These are phyloP conservation scores for Ceratina australensis DNA, from an alignment of 1,140 invertebrate species.

Conservation along the genomic window DNA sequence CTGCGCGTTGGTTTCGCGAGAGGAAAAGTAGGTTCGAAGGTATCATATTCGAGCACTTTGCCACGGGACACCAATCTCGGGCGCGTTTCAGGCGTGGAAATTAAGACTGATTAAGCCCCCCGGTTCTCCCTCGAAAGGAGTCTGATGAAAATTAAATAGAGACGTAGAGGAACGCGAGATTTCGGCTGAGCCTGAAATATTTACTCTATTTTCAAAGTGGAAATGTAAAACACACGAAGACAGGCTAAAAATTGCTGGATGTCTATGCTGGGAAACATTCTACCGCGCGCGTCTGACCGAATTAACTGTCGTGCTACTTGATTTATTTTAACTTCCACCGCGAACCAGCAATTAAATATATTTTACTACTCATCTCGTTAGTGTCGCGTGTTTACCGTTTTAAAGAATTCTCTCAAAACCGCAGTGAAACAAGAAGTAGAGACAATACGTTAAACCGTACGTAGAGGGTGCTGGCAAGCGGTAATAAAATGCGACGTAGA, in stretches of 20 bases:
- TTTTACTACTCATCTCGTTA: not conserved
- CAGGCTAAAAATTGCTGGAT: too few relatives aligned
- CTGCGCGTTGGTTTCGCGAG: not conserved
- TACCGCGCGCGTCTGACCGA: not conserved
- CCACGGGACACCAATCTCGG: not conserved
- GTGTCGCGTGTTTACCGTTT: too few relatives aligned
- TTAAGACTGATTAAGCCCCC: slow-evolving; percentile 25
- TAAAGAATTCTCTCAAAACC: too few relatives aligned
- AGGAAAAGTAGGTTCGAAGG: slow-evolving; percentile 12
- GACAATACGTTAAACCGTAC: not conserved
- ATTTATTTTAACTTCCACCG: too few relatives aligned
- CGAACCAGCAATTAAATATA: not conserved
- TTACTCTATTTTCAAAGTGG: not conserved
- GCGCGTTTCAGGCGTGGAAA: not conserved
- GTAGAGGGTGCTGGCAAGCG: not conserved
- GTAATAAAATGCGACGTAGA: not conserved
- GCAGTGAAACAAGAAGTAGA: too few relatives aligned
- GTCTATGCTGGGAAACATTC: too few relatives aligned
- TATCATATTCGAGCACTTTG: not conserved
- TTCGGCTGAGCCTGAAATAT: not conserved
- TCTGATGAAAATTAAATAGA: slow-evolving; percentile 24
- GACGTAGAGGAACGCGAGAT: not conserved
- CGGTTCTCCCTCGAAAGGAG: not conserved
- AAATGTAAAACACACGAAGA: not conserved
- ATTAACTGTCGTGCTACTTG: not conserved